Percentiles rank a stretch among this genome's conserved stretches.
Evolutionary conservation across 2,113 vertebrate species (phyloP).

Genomic region (Anoplopoma fimbria): DNA sequence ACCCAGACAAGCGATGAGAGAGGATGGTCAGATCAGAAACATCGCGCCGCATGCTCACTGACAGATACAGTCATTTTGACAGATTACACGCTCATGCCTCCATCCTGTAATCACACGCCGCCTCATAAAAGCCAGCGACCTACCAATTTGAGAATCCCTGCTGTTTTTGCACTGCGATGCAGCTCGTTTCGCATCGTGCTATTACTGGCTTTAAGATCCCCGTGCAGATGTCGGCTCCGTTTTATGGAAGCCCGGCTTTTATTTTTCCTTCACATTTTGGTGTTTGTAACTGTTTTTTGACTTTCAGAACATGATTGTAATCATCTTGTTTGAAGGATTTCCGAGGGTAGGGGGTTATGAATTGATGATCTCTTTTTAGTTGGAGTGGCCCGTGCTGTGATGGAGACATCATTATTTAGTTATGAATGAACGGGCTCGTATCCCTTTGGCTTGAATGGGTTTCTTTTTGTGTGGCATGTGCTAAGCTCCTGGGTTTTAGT

Average conservation of each 20-base stretch:
- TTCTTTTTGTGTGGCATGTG: slow-evolving; percentile 61
- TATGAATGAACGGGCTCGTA: slow-evolving; percentile 62
- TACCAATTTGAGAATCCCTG: slow-evolving; percentile 76
- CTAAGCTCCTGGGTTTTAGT: slow-evolving; percentile 71
- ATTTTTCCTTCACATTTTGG: slow-evolving; percentile 55
- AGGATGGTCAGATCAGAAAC: slow-evolving; percentile 62
- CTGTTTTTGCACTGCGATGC: slow-evolving; percentile 63
- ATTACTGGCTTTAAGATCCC: slow-evolving; percentile 75
- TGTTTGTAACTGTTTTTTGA: slow-evolving; percentile 32
- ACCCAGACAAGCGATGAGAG: slow-evolving; percentile 20
- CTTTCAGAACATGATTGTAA: slow-evolving; percentile 8
- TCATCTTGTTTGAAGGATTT: slow-evolving; percentile 17
- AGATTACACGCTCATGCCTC: slow-evolving; percentile 75
- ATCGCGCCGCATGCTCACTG: slow-evolving; percentile 47
- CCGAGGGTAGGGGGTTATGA: slow-evolving; percentile 19
- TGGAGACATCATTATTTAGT: slow-evolving; percentile 67
- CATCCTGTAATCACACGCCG: slow-evolving; percentile 76
- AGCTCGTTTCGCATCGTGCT: slow-evolving; percentile 66
- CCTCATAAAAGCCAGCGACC: slow-evolving; percentile 71
- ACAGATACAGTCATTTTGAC: slow-evolving; percentile 75
- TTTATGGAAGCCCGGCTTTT: slow-evolving; percentile 66
- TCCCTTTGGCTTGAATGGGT: slow-evolving; percentile 54
- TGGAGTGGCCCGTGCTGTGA: slow-evolving; percentile 16
- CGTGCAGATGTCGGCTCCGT: slow-evolving; percentile 73
- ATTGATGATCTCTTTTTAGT: slow-evolving; percentile 41